These are phyloP conservation scores for Lamprotornis superbus DNA, from an alignment of 2,113 vertebrate genomes.

Conservation along the genomic window DNA sequence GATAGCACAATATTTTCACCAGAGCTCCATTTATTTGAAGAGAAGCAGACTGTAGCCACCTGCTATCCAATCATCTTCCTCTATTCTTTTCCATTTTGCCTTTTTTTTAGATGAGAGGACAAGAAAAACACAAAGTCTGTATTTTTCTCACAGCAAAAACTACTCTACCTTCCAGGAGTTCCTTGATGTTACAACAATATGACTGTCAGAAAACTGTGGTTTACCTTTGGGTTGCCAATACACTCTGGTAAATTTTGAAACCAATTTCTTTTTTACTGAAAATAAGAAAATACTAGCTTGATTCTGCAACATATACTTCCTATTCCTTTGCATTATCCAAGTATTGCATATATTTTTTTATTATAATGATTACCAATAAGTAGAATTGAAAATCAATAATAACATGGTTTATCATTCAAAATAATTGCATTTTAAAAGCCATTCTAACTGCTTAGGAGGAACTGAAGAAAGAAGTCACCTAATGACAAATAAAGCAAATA, in stretches of 20 bases:
- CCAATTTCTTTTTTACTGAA: neutral
- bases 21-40: neutral
- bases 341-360: neutral
- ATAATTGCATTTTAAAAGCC: neutral
- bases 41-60: neutral
- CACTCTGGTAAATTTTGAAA: neutral
- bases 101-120: rapidly evolving
- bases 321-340: neutral
- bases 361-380: neutral
- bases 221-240: neutral
- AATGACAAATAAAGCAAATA: neutral
- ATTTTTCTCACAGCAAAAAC: neutral
- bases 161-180: neutral
- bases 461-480: neutral
- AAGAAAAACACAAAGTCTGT: neutral
- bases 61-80: neutral
- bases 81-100: rapidly evolving
- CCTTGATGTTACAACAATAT: neutral
- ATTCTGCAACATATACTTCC: neutral
- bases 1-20: neutral
- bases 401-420: neutral
- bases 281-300: neutral
- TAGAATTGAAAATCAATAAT: neutral
- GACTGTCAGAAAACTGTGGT: neutral
- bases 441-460: neutral